Evolutionary conservation across 2,797 vertebrate genomes (phyloP).

Genomic region (Rhincodon typus): DNA sequence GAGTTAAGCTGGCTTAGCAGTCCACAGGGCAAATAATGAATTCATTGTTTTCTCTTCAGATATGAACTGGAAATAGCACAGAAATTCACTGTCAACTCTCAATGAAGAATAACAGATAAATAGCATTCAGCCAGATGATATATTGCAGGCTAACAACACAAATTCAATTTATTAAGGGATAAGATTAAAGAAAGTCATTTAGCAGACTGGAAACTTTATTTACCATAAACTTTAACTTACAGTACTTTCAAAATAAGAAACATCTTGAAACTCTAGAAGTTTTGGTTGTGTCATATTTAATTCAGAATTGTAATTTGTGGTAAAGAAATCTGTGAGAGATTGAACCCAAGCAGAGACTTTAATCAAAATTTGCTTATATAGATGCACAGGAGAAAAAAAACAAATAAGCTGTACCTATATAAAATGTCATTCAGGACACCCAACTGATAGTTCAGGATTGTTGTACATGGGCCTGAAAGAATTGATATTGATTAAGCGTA

Average conservation of each 20-base stretch:
- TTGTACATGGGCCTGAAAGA: too few species aligned
- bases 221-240: neutral
- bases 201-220: neutral
- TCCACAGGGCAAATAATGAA: neutral
- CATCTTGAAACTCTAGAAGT: neutral
- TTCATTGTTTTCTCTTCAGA: neutral
- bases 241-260: neutral
- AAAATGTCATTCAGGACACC: neutral
- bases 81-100: neutral
- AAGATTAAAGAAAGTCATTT: neutral
- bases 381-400: neutral
- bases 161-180: neutral
- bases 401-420: neutral
- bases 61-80: neutral
- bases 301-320: neutral
- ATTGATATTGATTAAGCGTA: too few species aligned
- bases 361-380: neutral
- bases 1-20: neutral
- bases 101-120: neutral
- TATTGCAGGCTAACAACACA: neutral
- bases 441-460: neutral
- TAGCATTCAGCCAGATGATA: neutral
- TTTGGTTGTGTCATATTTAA: neutral
- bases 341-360: neutral
- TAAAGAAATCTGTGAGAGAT: neutral